A percentile compares a stretch with the other conserved stretches of the same genome.
These are phyloP conservation scores for Acrocyrtus sp. DNA, from an alignment of 2,888 invertebrate genomes.

Conservation along the genomic window DNA sequence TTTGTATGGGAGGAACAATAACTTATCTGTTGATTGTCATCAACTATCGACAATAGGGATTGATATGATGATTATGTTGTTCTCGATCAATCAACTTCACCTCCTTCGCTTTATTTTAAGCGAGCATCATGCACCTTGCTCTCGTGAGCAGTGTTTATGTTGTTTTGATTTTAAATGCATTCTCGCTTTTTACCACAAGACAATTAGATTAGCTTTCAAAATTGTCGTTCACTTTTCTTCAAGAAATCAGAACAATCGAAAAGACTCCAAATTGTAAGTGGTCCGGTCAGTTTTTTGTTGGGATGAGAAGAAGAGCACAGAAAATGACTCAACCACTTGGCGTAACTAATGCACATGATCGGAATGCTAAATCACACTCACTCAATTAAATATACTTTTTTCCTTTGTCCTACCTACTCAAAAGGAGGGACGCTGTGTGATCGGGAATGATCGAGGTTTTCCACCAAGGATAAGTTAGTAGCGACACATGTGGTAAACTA, in stretches of 20 bases:
- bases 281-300: too few relatives aligned
- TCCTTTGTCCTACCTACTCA: too few relatives aligned
- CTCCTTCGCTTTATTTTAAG: background rate
- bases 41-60: background rate
- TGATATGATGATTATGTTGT: background rate
- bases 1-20: conserved; percentile 10
- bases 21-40: conserved; percentile 2
- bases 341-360: conserved; percentile 10
- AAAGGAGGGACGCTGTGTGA: too few relatives aligned
- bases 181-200: background rate
- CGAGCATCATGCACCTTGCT: background rate
- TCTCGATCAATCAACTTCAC: conserved; percentile 41
- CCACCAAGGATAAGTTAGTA: background rate
- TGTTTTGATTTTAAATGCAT: background rate
- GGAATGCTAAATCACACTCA: conserved; percentile 33
- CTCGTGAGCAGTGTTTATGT: background rate
- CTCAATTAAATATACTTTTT: conserved; percentile 1
- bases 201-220: conserved; percentile 32
- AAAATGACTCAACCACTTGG: background rate
- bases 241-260: conserved; percentile 26
- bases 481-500: conserved; percentile 25
- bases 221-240: background rate
- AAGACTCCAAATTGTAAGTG: too few relatives aligned
- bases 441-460: too few relatives aligned
- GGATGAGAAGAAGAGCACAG: background rate